Conservation (phyloP, 2,888 invertebrate genomes). For the Agrenia bidenticulata region DNA sequence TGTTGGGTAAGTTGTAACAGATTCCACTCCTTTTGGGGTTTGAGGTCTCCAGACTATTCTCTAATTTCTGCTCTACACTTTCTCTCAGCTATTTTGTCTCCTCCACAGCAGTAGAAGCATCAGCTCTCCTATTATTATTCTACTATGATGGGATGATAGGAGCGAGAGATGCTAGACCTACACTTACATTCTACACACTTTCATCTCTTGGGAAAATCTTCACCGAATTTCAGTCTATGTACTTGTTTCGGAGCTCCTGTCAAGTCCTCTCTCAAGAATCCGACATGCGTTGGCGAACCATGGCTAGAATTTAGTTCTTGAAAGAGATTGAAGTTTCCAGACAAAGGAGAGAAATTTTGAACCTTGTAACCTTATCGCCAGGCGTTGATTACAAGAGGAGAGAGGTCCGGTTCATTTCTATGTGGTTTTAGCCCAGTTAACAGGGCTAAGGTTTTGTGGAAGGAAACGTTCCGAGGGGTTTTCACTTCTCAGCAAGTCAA, state of each 20-base stretch:
- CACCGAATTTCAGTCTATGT: too few relatives aligned
- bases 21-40: constrained; percentile 22
- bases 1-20: constrained; percentile 27
- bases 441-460: constrained; percentile 13
- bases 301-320: too few relatives aligned
- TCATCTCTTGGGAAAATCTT: constrained; percentile 26
- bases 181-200: background rate
- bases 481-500: too few relatives aligned
- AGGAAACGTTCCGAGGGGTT: too few relatives aligned
- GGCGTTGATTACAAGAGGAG: constrained; percentile 36
- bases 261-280: too few relatives aligned
- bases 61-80: constrained; percentile 17
- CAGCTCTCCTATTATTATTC: too few relatives aligned
- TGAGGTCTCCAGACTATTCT: constrained; percentile 15
- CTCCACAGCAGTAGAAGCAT: too few relatives aligned
- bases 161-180: too few relatives aligned
- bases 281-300: too few relatives aligned
- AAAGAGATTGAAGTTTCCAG: background rate
- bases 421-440: background rate
- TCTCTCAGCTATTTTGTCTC: background rate
- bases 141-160: too few relatives aligned
- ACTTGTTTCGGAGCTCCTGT: too few relatives aligned
- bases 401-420: constrained; percentile 16
- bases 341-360: background rate
- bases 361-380: constrained; percentile 1